Conservation (phyloP, 2,888 invertebrate genomes). For the Mythimna vitellina region DNA sequence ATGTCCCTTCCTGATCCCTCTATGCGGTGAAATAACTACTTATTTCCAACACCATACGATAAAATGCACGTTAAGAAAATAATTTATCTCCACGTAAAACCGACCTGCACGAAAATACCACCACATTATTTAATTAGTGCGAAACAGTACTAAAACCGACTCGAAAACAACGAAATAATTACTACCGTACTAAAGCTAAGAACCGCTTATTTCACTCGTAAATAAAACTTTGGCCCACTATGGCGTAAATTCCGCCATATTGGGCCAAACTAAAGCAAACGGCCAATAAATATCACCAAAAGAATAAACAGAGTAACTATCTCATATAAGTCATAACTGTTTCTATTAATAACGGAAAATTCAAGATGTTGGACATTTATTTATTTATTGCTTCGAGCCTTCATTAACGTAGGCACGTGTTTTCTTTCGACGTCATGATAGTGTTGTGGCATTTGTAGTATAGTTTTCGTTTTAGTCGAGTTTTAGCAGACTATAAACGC, state of each 20-base stretch:
- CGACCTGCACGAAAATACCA: constrained; percentile 29
- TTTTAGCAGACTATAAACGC: neutral
- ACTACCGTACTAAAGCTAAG: constrained; percentile 32
- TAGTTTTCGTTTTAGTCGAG: constrained; percentile 11
- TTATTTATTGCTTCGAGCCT: constrained; percentile 69
- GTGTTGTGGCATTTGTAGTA: constrained; percentile 29
- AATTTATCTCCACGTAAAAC: constrained; percentile 44
- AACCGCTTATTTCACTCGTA: constrained; percentile 37
- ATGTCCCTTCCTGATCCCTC: too few species aligned
- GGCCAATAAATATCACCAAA: constrained; percentile 69
- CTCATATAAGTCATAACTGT: constrained; percentile 64
- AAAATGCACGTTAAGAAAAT: constrained; percentile 37
- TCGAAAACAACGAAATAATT: constrained; percentile 37
- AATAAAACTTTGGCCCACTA: constrained; percentile 24
- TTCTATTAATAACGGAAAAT: constrained; percentile 68
- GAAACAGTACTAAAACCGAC: constrained; percentile 34
- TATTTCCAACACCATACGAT: constrained; percentile 2
- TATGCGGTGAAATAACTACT: too few species aligned
- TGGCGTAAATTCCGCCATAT: constrained; percentile 34
- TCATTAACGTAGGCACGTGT: constrained; percentile 70
- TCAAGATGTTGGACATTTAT: constrained; percentile 75
- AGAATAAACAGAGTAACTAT: constrained; percentile 67
- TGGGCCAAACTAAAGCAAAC: constrained; percentile 46
- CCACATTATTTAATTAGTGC: constrained; percentile 36
- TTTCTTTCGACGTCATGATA: constrained; percentile 64